Percentiles rank a stretch among this genome's conserved stretches.
phyloP scores from a whole-genome alignment of 2,113 vertebrate genomes.

The Corvus cornix region DNA sequence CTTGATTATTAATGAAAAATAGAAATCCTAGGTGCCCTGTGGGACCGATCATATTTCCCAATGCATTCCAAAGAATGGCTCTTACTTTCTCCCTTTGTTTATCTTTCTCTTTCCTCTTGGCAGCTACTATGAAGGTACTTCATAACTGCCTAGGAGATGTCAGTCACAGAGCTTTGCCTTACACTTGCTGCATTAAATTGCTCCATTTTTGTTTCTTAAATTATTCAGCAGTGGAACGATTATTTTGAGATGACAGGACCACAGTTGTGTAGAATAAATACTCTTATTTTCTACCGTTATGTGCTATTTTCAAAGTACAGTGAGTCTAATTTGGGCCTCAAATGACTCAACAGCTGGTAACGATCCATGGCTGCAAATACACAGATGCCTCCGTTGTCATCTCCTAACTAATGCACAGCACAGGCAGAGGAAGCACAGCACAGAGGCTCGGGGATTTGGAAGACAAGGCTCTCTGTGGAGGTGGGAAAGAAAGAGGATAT shows the following conservation, averaged over 20 bases:
- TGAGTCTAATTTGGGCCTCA: slow-evolving; percentile 40
- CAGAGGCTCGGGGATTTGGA: neutral
- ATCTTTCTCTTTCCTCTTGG: neutral
- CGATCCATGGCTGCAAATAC: neutral
- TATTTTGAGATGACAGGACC: slow-evolving; percentile 41
- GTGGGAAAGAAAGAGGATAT: neutral
- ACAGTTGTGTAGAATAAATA: slow-evolving; percentile 8
- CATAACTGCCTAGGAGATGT: neutral
- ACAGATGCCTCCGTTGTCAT: slow-evolving; percentile 34
- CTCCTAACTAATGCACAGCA: neutral
- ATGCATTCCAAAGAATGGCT: neutral
- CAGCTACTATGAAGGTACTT: neutral
- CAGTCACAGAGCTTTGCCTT: slow-evolving; percentile 27
- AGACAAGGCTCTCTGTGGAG: neutral
- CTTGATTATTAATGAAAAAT: neutral
- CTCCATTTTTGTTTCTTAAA: slow-evolving; percentile 40
- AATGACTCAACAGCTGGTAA: slow-evolving; percentile 63
- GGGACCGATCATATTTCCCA: neutral
- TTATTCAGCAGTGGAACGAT: slow-evolving; percentile 20
- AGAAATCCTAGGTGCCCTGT: neutral
- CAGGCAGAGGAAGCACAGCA: neutral
- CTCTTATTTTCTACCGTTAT: neutral
- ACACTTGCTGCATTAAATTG: slow-evolving; percentile 18
- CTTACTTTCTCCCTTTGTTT: neutral
- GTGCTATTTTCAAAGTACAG: slow-evolving; percentile 49